Base-by-base conservation (phyloP, 2,113 vertebrate genomes). In the Hippoglossus stenolepis region DNA sequence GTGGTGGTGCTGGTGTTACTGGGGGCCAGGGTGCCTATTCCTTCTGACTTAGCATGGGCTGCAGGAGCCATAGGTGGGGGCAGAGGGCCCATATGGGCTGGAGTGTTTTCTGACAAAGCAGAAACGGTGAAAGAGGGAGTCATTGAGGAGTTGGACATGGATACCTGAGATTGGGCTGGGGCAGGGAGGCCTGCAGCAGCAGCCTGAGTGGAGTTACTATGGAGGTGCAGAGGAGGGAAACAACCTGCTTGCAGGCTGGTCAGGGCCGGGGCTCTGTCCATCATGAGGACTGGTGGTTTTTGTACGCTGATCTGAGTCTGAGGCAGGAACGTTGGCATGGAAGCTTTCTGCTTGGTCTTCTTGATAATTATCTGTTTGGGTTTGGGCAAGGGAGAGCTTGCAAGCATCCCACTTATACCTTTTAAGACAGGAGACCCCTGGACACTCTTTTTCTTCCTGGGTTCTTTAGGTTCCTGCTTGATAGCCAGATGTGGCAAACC, bases 131-230 rank as follows among this genome's bases (percentile, higher is more conserved):
- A 88, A 85, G 84, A 73, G 73, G 89, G 79, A 81, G 66, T 86
- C 71, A 83, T 77, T 85, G 89, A 89, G 87, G 91, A 77, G 75
- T 85, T 93, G 56, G 88, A 85, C 87, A 89, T 89, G 78, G 93
- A 96, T 98, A 97, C 97, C 97, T 98, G 97, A 98, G 97, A 95
- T 94, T 96, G 91, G 94, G 93, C 90, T 91, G 94, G 92, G 88
- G 92, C 90, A 91, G 88, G 85, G 75, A 87, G 86, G 88, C 92
- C 91, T 90, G 86, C 87, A 77, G 91, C 77, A 91, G 94, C 73
- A 90, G 95, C 94, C 94, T 92, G 93, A 92, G 94, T 85, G 79
- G 89, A 83, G 82, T 85, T 82, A 84, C 74, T 73, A 56, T 73
- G 82, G 71, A 80, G 68, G 83, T 82, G 75, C n/a, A 85, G 89